Conservation (phyloP, 92 coral and sea anemone genomes). For the Palythoa grandis region DNA sequence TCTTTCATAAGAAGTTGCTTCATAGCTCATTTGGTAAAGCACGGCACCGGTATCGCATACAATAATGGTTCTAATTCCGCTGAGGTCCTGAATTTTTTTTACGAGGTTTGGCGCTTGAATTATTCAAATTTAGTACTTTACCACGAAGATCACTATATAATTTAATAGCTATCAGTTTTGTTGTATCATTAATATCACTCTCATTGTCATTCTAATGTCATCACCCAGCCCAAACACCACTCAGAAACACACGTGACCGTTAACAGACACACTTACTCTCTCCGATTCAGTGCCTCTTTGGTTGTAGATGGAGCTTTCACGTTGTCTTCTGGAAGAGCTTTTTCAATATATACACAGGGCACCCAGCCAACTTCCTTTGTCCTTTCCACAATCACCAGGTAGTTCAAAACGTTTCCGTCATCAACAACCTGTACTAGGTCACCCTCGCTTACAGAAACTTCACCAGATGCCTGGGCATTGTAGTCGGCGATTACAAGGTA, state of each 20-base stretch:
- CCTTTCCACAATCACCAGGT: conserved; percentile 70
- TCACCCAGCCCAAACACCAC: background rate
- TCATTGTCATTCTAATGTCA: background rate
- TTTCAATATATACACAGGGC: conserved; percentile 70
- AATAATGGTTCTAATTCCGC: no score
- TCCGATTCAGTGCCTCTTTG: conserved; percentile 80
- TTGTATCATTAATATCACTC: background rate
- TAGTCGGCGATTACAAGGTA: conserved; percentile 78
- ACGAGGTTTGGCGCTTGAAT: no score
- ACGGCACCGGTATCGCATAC: no score
- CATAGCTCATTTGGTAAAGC: no score
- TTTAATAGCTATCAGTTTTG: background rate
- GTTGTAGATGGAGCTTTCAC: conserved; percentile 67
- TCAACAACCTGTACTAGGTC: conserved; percentile 82
- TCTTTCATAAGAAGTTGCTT: no score
- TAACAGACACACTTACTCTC: conserved; percentile 70
- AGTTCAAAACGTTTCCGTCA: conserved; percentile 61
- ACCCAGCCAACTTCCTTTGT: conserved; percentile 86
- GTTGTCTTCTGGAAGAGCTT: conserved; percentile 66
- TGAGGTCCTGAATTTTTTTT: no score
- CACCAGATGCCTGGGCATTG: conserved; percentile 75
- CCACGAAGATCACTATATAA: no score
- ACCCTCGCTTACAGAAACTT: conserved; percentile 83
- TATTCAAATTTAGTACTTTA: no score
- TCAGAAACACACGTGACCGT: background rate